phyloP scores from a whole-genome alignment of 2,888 invertebrate species.

The Drosophila helvetica region DNA sequence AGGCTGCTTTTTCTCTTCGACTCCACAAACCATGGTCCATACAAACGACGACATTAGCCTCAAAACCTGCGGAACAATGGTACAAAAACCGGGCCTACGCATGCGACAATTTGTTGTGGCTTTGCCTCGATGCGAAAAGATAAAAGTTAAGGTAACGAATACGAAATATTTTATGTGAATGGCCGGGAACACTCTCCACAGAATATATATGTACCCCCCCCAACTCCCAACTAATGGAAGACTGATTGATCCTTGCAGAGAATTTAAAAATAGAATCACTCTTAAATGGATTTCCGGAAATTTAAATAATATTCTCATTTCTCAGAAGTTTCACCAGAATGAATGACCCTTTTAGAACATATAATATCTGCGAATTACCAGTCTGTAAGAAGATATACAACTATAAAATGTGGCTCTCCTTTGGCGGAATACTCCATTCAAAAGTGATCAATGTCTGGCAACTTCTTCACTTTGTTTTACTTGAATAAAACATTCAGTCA shows the following conservation, averaged over 20 bases:
- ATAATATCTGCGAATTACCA: too few relatives aligned
- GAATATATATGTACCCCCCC: background rate
- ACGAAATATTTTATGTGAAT: slow-evolving; percentile 3
- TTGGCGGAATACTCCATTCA: background rate
- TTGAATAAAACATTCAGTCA: slow-evolving; percentile 33
- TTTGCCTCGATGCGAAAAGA: slow-evolving; percentile 32
- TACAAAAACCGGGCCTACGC: slow-evolving; percentile 52
- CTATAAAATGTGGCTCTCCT: background rate
- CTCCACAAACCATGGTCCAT: slow-evolving; percentile 49
- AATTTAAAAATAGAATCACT: background rate
- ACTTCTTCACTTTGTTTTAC: slow-evolving; percentile 7
- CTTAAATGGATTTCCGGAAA: background rate
- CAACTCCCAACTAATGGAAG: background rate
- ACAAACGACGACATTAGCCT: slow-evolving; percentile 75
- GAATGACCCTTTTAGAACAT: background rate
- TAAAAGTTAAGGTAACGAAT: slow-evolving; percentile 6
- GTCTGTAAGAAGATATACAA: background rate
- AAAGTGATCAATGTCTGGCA: background rate
- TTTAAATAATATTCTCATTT: background rate
- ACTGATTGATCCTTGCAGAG: background rate
- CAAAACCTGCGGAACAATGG: slow-evolving; percentile 55
- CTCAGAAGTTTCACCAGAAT: background rate
- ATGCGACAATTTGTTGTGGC: slow-evolving; percentile 54
- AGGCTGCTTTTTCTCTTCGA: background rate
- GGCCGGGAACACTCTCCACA: background rate